A percentile compares a stretch with the other conserved stretches of the same genome.
Evolutionary conservation across 2,113 vertebrate genomes (phyloP).

Genomic region (Tapirus terrestris): DNA sequence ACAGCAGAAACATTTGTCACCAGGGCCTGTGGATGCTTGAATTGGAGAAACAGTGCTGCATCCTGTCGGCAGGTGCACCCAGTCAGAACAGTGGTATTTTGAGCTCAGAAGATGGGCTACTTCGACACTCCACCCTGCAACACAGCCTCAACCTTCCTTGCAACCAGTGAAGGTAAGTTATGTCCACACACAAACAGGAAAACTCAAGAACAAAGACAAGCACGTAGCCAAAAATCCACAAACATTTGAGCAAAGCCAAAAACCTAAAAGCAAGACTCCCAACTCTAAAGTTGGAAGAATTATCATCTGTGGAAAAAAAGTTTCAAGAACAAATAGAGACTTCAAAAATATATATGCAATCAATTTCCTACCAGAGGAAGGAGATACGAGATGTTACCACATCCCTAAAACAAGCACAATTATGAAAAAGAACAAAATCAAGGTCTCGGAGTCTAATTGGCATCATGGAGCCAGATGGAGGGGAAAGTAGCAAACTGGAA

Average conservation of each 20-base stretch:
- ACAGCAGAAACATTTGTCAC: not conserved
- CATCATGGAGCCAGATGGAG: not conserved
- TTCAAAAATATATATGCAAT: not conserved
- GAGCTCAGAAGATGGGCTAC: not conserved
- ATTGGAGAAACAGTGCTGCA: not conserved
- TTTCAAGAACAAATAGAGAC: not conserved
- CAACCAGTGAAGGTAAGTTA: not conserved
- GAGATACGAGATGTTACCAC: not conserved
- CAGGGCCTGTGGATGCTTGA: not conserved
- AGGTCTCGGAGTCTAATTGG: not conserved
- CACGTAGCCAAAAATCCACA: not conserved
- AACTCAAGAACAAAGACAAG: not conserved
- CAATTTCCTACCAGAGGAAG: not conserved
- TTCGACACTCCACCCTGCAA: not conserved
- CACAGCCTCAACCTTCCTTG: not conserved
- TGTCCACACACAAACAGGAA: not conserved
- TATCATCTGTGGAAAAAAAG: not conserved
- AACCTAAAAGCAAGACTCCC: not conserved
- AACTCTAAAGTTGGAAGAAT: not conserved
- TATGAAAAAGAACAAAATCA: not conserved
- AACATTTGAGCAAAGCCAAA: not conserved
- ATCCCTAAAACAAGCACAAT: not conserved
- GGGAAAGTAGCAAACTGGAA: not conserved
- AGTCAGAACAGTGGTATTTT: not conserved
- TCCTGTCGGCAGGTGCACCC: not conserved